Evolutionary conservation across 2,888 invertebrate species (phyloP).

Genomic region (Drosophila antonietae): DNA sequence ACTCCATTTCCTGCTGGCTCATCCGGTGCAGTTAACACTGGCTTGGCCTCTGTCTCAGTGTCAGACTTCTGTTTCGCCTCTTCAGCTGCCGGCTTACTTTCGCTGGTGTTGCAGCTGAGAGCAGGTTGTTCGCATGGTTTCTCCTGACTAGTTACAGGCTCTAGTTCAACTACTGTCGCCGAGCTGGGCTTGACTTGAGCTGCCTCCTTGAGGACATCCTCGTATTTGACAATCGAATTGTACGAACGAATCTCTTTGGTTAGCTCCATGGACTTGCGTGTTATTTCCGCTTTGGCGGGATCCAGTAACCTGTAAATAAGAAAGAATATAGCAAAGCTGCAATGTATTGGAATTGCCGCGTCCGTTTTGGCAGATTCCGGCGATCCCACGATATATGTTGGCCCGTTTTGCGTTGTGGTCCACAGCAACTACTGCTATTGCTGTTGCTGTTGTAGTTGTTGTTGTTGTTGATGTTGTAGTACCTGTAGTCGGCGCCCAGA

Average conservation of each 20-base stretch:
- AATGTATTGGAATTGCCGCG: conserved; percentile 16
- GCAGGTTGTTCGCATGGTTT: not conserved
- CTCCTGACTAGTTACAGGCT: not conserved
- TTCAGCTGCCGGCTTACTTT: not conserved
- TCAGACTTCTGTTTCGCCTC: not conserved
- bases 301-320: conserved; percentile 75
- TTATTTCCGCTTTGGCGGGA: conserved; percentile 75
- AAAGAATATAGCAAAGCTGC: conserved; percentile 30
- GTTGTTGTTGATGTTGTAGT: conserved; percentile 48
- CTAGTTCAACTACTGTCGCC: not conserved
- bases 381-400: conserved; percentile 53
- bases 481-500: conserved; percentile 76
- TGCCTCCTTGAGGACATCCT: conserved; percentile 46
- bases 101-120: not conserved
- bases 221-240: conserved; percentile 71
- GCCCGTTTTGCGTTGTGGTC: conserved; percentile 38
- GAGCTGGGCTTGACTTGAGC: not conserved
- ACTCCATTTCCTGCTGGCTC: not conserved
- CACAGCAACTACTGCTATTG: conserved; percentile 30
- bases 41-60: conserved; percentile 3
- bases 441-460: conserved; percentile 26
- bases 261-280: conserved; percentile 73
- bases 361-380: conserved; percentile 42
- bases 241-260: conserved; percentile 81
- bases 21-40: not conserved